These are phyloP conservation scores for Dusona sp. DNA, from an alignment of 2,888 invertebrate species.

Conservation along the genomic window DNA sequence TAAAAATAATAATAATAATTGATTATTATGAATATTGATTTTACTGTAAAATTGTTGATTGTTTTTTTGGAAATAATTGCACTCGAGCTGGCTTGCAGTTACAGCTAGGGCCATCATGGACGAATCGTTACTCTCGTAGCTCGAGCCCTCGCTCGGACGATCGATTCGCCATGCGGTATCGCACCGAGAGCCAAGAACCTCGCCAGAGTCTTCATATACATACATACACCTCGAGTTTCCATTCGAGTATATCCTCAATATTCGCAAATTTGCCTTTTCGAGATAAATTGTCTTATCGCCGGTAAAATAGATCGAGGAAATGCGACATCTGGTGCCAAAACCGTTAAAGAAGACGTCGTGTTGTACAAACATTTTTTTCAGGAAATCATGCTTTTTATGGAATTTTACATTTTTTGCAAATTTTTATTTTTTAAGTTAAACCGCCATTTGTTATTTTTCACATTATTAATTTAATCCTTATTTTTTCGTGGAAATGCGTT, in stretches of 20 bases:
- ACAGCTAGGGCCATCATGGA: slow-evolving; percentile 30
- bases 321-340: background rate
- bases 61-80: slow-evolving; percentile 16
- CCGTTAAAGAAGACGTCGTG: background rate
- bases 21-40: background rate
- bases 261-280: slow-evolving; percentile 16
- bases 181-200: slow-evolving; percentile 59
- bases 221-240: slow-evolving; percentile 9
- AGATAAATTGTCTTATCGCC: slow-evolving; percentile 17
- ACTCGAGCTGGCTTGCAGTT: slow-evolving; percentile 12
- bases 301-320: background rate
- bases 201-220: slow-evolving; percentile 26
- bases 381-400: background rate
- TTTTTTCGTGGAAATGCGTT: background rate
- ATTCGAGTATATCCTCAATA: slow-evolving; percentile 20
- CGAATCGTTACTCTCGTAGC: slow-evolving; percentile 62
- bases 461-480: too few relatives aligned
- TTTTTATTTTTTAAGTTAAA: background rate
- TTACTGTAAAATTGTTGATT: background rate
- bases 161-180: slow-evolving; percentile 65
- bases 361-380: background rate
- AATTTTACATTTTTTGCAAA: background rate
- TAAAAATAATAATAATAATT: background rate
- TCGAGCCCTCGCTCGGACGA: slow-evolving; percentile 56
- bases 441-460: too few relatives aligned